Evolutionary conservation across 2,797 vertebrate species (phyloP), one percentile per base, ranked within the genome.

Genomic region (Heterohyrax brucei): DNA sequence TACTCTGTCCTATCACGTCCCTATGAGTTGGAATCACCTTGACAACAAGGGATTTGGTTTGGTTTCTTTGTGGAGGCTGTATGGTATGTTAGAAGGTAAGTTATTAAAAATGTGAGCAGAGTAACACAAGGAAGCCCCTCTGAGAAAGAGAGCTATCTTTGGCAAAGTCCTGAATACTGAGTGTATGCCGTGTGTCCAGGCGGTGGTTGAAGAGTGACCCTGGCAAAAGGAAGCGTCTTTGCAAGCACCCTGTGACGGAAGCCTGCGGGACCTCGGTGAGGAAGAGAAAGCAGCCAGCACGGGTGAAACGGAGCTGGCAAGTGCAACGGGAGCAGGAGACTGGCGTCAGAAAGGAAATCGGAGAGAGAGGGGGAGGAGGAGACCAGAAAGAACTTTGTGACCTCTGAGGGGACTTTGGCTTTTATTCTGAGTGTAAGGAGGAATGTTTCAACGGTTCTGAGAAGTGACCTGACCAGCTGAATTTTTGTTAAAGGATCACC

Each of bases 221-320:
- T 33, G 24, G 66, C 24, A 39, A 6, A 4, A 3, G 50, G 19
- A 14, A 64, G 10, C 0, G 13, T 4, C 3, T 14, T 16, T 8
- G 22, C 33, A 44, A 44, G 4, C 14, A 66, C 64, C 48, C 62
- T 5, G 21, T n/a, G 46, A 33, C 19, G 30, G 66, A 70, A 16
- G 48, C 28, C 0, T 4, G 10, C 10, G 13, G 21, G 26, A 16
- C 26, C 16, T 1, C 26, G 7, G 1, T 2, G 21, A 8, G 22
- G 64, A 14, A 14, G 30, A 30, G 62, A 73, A 21, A 13, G 73
- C 39, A 5, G 8, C 53, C 26, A 3, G 9, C 12, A 4, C 9
- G 3, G 26, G 30, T 12, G 33, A 2, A n/a, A 12, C 0, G 39
- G 70, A 0, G 2, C 18, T 26, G 48, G 39, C 18, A 3, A 75